Base-by-base conservation (phyloP, 2,888 invertebrate genomes). In the Leptarthrus brevirostris region DNA sequence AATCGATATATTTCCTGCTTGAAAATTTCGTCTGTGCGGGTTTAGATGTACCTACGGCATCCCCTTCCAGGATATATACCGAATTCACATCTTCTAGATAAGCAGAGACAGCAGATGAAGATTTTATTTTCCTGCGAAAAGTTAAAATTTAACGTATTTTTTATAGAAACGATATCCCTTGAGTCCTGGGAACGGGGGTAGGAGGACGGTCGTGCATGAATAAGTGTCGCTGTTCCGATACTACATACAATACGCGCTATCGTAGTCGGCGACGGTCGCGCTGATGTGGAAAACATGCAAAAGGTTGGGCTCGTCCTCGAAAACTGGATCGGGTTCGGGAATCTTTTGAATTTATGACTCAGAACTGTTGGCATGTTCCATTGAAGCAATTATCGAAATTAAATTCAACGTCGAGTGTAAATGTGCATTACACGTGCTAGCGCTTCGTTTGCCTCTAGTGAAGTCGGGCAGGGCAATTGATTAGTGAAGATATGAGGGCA, bases 381-480 rank as follows among this genome's bases (percentile, higher is more conserved):
- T 74, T 66, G 14, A 54, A 72, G 66, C 69, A 74, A 72, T 74
- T 74, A 74, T 71, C 66, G 66, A 74, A 74, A 72, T 72, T 74
- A 74, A 74, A 72, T 74, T 71, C 47, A 47, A n/a, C 44, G 47
- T 22, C 14, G n/a, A 14, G 47, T 47, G 66, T 26, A 66, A 47
- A 66, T 24, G 26, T 66, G 26, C 24, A 66, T 66, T 47, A 66
- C 47, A 24, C 26, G 66, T 47, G 24, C 58, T 36, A 8, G 3
- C 40, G 36, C 36, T 61, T 20, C 12, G 20, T 2, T 24, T 20
- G n/a, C 24, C 24, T 24, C 16, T 20, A 18, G 18, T 1, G 22
- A 24, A 36, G 22, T 24, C n/a, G 18, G 20, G 40, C 22, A 64
- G 18, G 20, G 40, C 22, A 64, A 40, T 64, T 64, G 36, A 64